Conservation (phyloP, 1,140 invertebrate genomes). For the Ceratoteleas bidentatus region DNA sequence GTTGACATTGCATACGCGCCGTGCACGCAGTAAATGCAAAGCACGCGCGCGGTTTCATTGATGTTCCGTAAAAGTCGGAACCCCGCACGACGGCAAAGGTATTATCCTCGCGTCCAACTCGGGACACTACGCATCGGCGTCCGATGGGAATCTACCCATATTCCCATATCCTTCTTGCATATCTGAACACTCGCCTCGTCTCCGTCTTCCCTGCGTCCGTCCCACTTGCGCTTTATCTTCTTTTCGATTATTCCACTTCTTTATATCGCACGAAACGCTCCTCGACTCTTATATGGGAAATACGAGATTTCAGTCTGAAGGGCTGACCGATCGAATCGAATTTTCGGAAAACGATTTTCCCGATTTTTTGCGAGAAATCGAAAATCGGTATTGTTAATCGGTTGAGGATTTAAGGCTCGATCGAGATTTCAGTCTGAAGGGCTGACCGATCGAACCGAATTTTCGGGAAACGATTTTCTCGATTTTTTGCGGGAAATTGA, state of each 20-base stretch:
- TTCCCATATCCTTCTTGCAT: slow-evolving; percentile 68
- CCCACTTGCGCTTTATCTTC: slow-evolving; percentile 53
- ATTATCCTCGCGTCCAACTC: slow-evolving; percentile 66
- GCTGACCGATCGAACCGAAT: slow-evolving; percentile 6
- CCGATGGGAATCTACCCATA: slow-evolving; percentile 69
- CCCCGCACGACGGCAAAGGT: slow-evolving; percentile 67
- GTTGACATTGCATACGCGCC: slow-evolving; percentile 61
- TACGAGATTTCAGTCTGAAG: slow-evolving; percentile 45
- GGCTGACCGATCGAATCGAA: slow-evolving; percentile 4
- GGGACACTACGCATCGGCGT: slow-evolving; percentile 62
- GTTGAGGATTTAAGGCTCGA: not conserved
- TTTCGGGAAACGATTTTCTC: slow-evolving; percentile 3
- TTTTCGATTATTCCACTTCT: slow-evolving; percentile 52
- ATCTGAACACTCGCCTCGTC: slow-evolving; percentile 55
- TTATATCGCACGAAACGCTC: slow-evolving; percentile 41
- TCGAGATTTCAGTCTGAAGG: slow-evolving; percentile 42
- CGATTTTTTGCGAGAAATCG: not conserved
- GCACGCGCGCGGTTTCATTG: slow-evolving; percentile 70
- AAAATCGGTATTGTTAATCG: too few species aligned
- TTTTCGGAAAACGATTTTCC: slow-evolving; percentile 7
- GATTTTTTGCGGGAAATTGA: not conserved
- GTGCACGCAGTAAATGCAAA: slow-evolving; percentile 69
- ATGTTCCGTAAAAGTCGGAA: slow-evolving; percentile 69
- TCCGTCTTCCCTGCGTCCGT: slow-evolving; percentile 46
- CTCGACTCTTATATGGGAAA: slow-evolving; percentile 19